phyloP scores from a whole-genome alignment of 2,888 invertebrate genomes.

The Drosophila yooni region DNA sequence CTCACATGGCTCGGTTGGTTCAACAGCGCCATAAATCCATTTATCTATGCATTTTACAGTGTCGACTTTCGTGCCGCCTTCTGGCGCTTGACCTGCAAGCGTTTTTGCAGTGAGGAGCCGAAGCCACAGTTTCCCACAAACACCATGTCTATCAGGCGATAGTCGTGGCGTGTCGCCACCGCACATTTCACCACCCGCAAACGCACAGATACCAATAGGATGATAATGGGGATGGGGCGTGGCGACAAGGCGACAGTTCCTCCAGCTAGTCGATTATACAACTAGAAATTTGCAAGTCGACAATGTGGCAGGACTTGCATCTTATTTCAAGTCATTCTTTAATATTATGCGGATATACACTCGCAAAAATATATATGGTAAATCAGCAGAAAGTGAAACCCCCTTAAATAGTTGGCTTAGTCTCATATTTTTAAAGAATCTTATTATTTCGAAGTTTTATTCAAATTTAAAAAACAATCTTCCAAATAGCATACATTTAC shows the following conservation, averaged over 20 bases:
- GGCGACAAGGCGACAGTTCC: conserved; percentile 17
- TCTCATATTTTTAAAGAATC: neutral
- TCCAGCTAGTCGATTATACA: conserved; percentile 1
- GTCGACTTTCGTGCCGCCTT: conserved; percentile 94
- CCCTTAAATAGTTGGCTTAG: neutral
- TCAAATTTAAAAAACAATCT: neutral
- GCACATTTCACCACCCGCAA: conserved; percentile 2
- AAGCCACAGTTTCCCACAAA: conserved; percentile 83
- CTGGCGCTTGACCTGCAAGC: conserved; percentile 90
- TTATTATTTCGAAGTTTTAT: neutral
- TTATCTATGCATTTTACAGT: conserved; percentile 95
- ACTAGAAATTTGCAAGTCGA: conserved; percentile 10
- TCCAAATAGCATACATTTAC: neutral
- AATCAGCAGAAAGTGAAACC: neutral
- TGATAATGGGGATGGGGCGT: conserved; percentile 18
- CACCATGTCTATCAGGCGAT: conserved; percentile 84
- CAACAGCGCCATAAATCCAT: conserved; percentile 95
- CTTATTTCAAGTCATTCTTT: conserved; percentile 12
- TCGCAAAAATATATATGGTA: neutral
- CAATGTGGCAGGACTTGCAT: conserved; percentile 17
- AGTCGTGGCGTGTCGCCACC: conserved; percentile 49
- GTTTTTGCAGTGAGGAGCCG: conserved; percentile 80
- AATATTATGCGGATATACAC: neutral
- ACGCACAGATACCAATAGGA: conserved; percentile 25
- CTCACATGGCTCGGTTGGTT: conserved; percentile 96